Conservation (phyloP, 2,113 vertebrate genomes). For the Oreochromis spilurus region DNA sequence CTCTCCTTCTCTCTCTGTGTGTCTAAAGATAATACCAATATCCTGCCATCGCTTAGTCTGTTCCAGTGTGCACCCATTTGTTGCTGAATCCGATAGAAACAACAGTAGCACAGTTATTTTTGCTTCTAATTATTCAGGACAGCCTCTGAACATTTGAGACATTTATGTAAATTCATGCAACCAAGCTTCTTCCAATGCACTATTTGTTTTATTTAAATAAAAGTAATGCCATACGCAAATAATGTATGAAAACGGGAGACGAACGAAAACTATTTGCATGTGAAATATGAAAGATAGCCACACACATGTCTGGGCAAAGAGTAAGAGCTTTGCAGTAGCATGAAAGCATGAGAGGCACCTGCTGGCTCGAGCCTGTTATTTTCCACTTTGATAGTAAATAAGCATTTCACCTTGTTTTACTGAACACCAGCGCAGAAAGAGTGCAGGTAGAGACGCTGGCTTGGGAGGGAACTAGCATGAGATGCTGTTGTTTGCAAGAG, state of each 20-base stretch:
- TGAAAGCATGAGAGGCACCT: constrained; percentile 32
- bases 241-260: neutral
- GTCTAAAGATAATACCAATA: neutral
- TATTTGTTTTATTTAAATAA: neutral
- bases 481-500: neutral
- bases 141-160: neutral
- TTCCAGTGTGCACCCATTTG: constrained; percentile 36
- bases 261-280: neutral
- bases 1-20: neutral
- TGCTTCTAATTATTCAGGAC: constrained; percentile 51
- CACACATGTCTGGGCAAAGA: constrained; percentile 11
- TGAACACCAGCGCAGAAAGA: neutral
- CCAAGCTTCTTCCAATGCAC: neutral
- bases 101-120: neutral
- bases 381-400: constrained; percentile 51
- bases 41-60: constrained; percentile 20
- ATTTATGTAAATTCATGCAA: neutral
- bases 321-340: neutral
- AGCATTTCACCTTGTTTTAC: constrained; percentile 7
- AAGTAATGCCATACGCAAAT: neutral
- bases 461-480: neutral
- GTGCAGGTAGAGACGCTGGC: neutral
- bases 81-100: neutral
- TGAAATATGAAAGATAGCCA: constrained; percentile 5
- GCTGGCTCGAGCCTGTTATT: constrained; percentile 43